Conservation (phyloP, 2,797 vertebrate genomes). For the Intellagama lesueurii region DNA sequence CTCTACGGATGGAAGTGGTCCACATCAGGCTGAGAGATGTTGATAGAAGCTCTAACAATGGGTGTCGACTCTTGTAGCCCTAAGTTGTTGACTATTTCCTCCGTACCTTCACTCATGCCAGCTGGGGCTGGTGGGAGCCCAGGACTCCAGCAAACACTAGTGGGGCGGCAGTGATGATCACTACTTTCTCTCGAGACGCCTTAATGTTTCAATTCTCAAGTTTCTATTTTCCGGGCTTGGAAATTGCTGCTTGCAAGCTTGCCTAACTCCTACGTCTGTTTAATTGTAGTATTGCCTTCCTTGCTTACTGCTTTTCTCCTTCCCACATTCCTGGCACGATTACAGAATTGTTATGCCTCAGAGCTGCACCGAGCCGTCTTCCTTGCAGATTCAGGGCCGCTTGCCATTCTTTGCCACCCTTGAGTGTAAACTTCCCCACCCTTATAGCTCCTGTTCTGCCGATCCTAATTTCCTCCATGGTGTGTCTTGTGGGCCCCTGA, state of each 20-base stretch:
- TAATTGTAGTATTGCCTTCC: background rate
- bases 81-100: too few species aligned
- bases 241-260: accelerated
- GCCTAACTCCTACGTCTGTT: background rate
- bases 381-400: background rate
- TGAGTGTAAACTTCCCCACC: background rate
- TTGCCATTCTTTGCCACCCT: too few species aligned
- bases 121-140: too few species aligned
- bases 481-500: background rate
- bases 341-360: background rate
- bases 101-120: too few species aligned
- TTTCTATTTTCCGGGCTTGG: background rate
- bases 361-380: background rate
- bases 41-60: too few species aligned
- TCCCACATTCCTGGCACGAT: background rate
- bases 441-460: background rate
- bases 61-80: too few species aligned
- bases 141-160: too few species aligned
- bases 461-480: background rate
- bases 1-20: too few species aligned
- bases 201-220: background rate
- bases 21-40: too few species aligned
- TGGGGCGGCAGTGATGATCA: too few species aligned
- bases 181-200: background rate
- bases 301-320: background rate